phyloP scores from a whole-genome alignment of 2,797 vertebrate genomes.

The Sebastes nivosus region DNA sequence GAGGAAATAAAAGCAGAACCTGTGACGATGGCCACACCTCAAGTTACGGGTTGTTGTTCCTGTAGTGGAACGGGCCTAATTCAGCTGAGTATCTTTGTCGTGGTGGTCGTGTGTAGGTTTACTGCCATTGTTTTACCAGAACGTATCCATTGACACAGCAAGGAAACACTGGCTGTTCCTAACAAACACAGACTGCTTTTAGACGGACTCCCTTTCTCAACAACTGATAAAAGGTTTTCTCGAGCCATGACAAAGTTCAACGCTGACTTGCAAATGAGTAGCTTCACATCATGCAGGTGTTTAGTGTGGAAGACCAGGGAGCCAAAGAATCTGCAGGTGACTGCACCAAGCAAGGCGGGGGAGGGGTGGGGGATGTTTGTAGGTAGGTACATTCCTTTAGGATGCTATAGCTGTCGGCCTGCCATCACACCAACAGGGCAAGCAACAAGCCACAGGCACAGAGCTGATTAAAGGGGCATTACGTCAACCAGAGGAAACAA shows the following conservation, averaged over 20 bases:
- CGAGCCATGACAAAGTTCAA: conserved; percentile 10
- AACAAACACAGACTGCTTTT: too few species aligned
- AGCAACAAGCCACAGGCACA: conserved; percentile 57
- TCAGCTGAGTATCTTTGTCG: neutral
- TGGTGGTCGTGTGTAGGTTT: neutral
- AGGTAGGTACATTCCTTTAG: neutral
- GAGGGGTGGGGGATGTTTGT: neutral
- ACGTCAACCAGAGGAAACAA: conserved; percentile 6
- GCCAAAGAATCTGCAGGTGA: conserved; percentile 1
- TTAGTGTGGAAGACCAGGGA: neutral
- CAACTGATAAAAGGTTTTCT: conserved; percentile 20
- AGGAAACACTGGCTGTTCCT: neutral
- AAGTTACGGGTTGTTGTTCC: neutral
- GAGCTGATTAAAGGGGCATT: conserved; percentile 17
- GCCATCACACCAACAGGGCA: conserved; percentile 39
- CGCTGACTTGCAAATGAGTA: neutral
- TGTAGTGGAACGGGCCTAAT: neutral
- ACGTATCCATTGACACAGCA: neutral
- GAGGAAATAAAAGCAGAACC: neutral
- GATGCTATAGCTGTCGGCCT: conserved; percentile 10
- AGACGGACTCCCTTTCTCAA: neutral
- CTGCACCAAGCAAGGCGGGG: conserved; percentile 23
- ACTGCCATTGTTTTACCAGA: neutral
- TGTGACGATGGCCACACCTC: neutral
- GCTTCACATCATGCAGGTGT: conserved; percentile 34